Evolutionary conservation across 2,888 invertebrate species (phyloP).

Genomic region (Melolontha melolontha): DNA sequence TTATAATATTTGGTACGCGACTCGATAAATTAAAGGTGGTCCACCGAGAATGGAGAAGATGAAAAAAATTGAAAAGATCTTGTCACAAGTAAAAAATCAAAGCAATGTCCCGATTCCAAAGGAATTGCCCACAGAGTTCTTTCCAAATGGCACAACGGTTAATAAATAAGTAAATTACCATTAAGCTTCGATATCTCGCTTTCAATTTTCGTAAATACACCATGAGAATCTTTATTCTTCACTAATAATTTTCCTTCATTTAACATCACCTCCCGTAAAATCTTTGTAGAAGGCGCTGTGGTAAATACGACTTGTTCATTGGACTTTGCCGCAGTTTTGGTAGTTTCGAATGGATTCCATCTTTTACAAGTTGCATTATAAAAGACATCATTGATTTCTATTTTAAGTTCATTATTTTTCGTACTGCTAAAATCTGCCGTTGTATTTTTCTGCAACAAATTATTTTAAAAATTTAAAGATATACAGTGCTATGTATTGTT

Average conservation of each 20-base stretch:
- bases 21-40: too few species aligned
- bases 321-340: not conserved
- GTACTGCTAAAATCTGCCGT: conserved; percentile 1
- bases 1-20: too few species aligned
- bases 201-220: conserved; percentile 49
- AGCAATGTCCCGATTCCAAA: too few species aligned
- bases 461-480: not conserved
- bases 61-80: too few species aligned
- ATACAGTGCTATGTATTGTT: too few species aligned
- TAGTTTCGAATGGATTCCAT: conserved; percentile 45
- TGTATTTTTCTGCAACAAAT: conserved; percentile 12
- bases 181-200: conserved; percentile 39
- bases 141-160: too few species aligned
- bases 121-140: too few species aligned
- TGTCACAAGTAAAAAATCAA: too few species aligned
- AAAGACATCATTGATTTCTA: conserved; percentile 1
- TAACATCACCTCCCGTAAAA: conserved; percentile 43
- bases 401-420: conserved; percentile 36
- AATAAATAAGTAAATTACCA: too few species aligned
- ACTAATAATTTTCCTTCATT: conserved; percentile 50
- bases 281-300: not conserved
- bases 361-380: conserved; percentile 31
- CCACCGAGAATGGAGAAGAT: too few species aligned
- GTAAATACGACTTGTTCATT: conserved; percentile 13
- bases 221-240: conserved; percentile 53